These are phyloP conservation scores for Papilio machaon DNA, from an alignment of 1,140 invertebrate species.

Conservation along the genomic window DNA sequence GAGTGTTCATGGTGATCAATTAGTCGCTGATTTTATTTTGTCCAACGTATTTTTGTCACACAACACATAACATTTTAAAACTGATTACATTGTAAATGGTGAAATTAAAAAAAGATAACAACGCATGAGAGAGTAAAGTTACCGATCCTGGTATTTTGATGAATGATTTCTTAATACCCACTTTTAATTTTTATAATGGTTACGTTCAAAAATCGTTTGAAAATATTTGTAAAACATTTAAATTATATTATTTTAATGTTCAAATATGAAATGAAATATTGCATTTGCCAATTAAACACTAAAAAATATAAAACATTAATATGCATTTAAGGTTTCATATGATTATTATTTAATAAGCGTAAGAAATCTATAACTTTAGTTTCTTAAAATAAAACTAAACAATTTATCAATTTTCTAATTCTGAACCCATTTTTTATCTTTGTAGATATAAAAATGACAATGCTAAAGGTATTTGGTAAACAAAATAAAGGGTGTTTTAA, in stretches of 20 bases:
- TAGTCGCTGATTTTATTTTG: neutral
- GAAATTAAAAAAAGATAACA: neutral
- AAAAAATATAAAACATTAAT: too few species aligned
- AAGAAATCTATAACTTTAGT: too few species aligned
- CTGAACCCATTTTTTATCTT: too few species aligned
- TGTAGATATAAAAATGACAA: neutral
- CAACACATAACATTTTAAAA: neutral
- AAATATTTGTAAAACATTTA: neutral
- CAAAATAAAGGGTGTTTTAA: neutral
- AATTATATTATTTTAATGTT: too few species aligned
- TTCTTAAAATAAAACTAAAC: too few species aligned
- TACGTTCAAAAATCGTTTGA: neutral
- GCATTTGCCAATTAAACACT: too few species aligned
- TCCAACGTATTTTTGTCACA: slow-evolving; percentile 2
- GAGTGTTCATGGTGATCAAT: neutral
- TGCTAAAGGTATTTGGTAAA: neutral
- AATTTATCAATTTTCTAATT: neutral
- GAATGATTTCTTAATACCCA: neutral
- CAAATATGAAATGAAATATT: too few species aligned
- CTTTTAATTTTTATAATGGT: neutral
- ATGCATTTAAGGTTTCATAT: neutral
- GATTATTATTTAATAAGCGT: too few species aligned
- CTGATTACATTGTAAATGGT: neutral
- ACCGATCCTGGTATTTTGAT: neutral
- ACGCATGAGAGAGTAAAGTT: neutral